Percentiles rank a stretch among this genome's conserved stretches.
These are phyloP conservation scores for Magallana angulata DNA, from an alignment of 1,140 invertebrate species.

Conservation along the genomic window DNA sequence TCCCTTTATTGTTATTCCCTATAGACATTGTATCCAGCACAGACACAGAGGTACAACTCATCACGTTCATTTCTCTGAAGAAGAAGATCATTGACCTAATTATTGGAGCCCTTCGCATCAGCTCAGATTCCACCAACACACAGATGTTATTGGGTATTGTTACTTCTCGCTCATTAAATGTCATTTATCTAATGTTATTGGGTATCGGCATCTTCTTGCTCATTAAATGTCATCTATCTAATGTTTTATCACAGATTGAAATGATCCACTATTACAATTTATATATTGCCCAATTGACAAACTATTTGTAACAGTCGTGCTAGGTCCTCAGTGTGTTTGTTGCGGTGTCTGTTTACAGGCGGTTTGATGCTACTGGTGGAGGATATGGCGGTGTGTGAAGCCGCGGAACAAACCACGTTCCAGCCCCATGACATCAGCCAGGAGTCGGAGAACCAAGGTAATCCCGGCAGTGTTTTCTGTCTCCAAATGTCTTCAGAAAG, in stretches of 20 bases:
- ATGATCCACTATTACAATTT: no score
- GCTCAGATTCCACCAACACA: slow-evolving; percentile 92
- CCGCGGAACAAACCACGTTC: slow-evolving; percentile 82
- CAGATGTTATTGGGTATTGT: slow-evolving; percentile 90
- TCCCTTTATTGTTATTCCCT: slow-evolving; percentile 76
- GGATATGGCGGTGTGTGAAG: slow-evolving; percentile 89
- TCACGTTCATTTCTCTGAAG: slow-evolving; percentile 88
- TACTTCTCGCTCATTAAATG: neutral
- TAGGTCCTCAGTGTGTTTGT: neutral
- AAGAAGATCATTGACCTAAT: slow-evolving; percentile 90
- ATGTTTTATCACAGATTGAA: no score
- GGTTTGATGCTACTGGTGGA: slow-evolving; percentile 89
- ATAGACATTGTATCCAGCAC: slow-evolving; percentile 72
- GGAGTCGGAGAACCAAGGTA: slow-evolving; percentile 57
- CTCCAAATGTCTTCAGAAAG: no score
- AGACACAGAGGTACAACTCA: slow-evolving; percentile 56
- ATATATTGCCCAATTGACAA: no score
- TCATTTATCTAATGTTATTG: no score
- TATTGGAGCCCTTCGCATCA: slow-evolving; percentile 91
- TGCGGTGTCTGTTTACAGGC: slow-evolving; percentile 75
- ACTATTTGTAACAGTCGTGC: no score
- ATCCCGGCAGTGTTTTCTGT: neutral
- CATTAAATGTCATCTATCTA: no score
- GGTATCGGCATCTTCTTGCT: no score
- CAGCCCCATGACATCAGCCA: slow-evolving; percentile 62